Conservation (phyloP, 1,140 invertebrate genomes). For the Muscidifurax raptorellus region DNA sequence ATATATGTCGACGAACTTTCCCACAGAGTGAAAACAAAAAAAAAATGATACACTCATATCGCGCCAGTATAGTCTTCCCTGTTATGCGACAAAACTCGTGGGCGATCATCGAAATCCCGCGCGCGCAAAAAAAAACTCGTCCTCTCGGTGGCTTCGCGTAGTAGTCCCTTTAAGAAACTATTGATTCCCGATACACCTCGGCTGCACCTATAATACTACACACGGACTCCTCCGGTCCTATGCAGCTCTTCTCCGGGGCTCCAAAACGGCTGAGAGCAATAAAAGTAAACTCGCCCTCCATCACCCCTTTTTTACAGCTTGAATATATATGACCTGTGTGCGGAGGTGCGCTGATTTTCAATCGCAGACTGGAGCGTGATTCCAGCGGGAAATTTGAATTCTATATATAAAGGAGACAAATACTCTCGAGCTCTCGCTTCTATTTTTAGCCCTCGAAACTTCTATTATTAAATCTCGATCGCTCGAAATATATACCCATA, state of each 20-base stretch:
- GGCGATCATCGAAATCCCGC: neutral
- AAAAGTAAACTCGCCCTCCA: neutral
- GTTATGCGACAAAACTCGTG: no score
- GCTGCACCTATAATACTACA: neutral
- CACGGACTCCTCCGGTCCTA: neutral
- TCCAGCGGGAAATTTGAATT: neutral
- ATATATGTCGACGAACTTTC: no score
- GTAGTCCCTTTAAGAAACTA: slow-evolving; percentile 13
- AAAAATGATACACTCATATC: no score
- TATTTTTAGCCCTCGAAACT: neutral
- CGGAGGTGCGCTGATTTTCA: neutral
- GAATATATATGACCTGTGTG: neutral
- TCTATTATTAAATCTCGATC: neutral
- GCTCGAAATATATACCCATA: neutral
- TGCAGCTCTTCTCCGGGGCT: neutral
- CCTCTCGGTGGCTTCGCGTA: neutral
- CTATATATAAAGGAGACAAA: neutral
- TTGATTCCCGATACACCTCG: slow-evolving; percentile 11
- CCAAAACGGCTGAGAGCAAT: neutral
- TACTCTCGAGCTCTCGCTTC: no score
- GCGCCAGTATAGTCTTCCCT: no score
- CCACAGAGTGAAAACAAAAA: no score
- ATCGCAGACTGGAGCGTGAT: neutral
- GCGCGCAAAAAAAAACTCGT: neutral
- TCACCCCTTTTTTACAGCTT: neutral